Base-by-base conservation (phyloP, 2,797 vertebrate genomes). In the Decapterus maruadsi region DNA sequence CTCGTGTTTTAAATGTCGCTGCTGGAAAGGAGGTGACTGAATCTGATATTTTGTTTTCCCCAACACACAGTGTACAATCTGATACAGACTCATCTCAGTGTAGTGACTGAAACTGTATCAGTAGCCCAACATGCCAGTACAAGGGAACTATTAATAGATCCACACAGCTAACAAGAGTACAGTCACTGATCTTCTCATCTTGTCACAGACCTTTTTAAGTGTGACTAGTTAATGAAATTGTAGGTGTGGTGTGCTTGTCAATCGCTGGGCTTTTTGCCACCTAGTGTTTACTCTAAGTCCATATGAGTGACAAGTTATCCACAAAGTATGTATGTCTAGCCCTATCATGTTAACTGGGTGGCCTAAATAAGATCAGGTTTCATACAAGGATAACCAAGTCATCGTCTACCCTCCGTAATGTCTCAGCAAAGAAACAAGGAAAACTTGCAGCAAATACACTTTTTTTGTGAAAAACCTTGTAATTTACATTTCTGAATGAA, bases 141-240 rank as follows among this genome's bases (percentile, higher is more conserved):
- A n/a, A 60, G 46, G 53, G 22, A 46, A 3, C 87, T 93, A 93
- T 90, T 82, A 87, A 90, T 94, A 94, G 89, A 75, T 40, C 48
- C 55, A 34, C 55, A 34, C 57, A 68, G 65, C 56, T 63, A 46
- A 75, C 83, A 73, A 71, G 29, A 85, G 65, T 51, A 62, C 8
- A 29, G 64, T 77, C 62, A 79, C 72, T 78, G 45, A 50, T 60
- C 22, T 69, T 19, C 42, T 36, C 34, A 36, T 36, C 34, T 8
- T 8, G 7, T 36, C 12, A 11, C 22, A 19, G 19, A 50, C 53
- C 11, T 9, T 66, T 70, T 75, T 34, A 68, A 48, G 70, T 22
- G 38, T 72, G 17, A 42, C 13, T 19, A 20, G n/a, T 57, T 26
- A 43, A 36, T 16, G 43, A 50, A 70, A 54, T 43, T 74, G 14